These are phyloP conservation scores for Drosophila anceps DNA, from an alignment of 2,888 invertebrate genomes.

Conservation along the genomic window DNA sequence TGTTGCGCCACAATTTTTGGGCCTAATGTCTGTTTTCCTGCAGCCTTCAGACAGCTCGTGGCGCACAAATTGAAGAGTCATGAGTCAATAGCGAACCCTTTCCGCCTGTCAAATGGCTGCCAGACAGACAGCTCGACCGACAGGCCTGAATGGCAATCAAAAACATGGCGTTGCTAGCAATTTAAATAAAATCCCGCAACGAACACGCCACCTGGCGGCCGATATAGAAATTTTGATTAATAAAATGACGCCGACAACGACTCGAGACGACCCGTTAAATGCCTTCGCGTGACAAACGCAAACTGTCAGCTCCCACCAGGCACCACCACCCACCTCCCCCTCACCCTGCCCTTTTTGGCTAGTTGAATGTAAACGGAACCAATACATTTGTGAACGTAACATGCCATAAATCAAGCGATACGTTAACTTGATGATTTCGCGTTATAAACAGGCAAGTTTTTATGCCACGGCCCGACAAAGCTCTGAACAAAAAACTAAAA, in stretches of 20 bases:
- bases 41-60: constrained; percentile 8
- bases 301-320: constrained; percentile 62
- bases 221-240: constrained; percentile 66
- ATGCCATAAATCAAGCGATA: constrained; percentile 77
- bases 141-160: constrained; percentile 39
- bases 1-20: constrained; percentile 42
- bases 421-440: constrained; percentile 79
- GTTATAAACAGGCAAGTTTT: constrained; percentile 76
- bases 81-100: constrained; percentile 72
- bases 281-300: constrained; percentile 78
- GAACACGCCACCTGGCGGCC: constrained; percentile 59
- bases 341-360: not conserved
- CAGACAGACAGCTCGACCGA: constrained; percentile 23
- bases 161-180: constrained; percentile 60
- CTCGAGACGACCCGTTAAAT: constrained; percentile 61
- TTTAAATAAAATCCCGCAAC: constrained; percentile 66
- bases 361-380: constrained; percentile 72
- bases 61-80: constrained; percentile 47
- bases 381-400: constrained; percentile 70
- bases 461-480: constrained; percentile 41
- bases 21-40: not conserved
- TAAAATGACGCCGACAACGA: constrained; percentile 60
- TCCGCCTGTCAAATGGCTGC: constrained; percentile 66
- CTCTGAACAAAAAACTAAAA: constrained; percentile 27
- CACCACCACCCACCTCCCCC: not conserved